Evolutionary conservation across 2,797 vertebrate genomes (phyloP).

Genomic region (Acanthurus lineatus): DNA sequence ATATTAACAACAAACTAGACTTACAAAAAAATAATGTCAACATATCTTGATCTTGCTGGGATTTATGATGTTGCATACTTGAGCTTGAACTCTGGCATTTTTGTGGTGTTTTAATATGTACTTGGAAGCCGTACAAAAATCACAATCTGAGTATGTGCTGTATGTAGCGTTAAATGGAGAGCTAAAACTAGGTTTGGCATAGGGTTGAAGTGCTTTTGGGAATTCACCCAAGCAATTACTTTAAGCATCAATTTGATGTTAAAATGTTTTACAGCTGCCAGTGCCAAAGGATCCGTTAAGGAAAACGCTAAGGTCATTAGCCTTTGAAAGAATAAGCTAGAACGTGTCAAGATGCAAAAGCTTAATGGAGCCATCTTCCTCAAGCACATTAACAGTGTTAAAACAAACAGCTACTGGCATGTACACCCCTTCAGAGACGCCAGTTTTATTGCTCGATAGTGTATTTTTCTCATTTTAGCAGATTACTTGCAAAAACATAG

Average conservation of each 20-base stretch:
- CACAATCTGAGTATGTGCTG: slow-evolving; percentile 40
- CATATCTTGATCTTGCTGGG: slow-evolving; percentile 29
- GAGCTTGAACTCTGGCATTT: slow-evolving; percentile 36
- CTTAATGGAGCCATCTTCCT: slow-evolving; percentile 68
- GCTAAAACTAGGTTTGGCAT: slow-evolving; percentile 50
- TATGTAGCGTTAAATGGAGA: slow-evolving; percentile 68
- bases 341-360: slow-evolving; percentile 65
- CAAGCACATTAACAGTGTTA: slow-evolving; percentile 64
- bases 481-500: slow-evolving; percentile 35
- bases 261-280: slow-evolving; percentile 75
- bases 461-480: slow-evolving; percentile 41
- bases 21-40: slow-evolving; percentile 20
- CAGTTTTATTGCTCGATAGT: slow-evolving; percentile 44
- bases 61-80: slow-evolving; percentile 30
- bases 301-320: slow-evolving; percentile 75
- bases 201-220: slow-evolving; percentile 71
- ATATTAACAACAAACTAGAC: slow-evolving; percentile 8
- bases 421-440: slow-evolving; percentile 33
- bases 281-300: slow-evolving; percentile 67
- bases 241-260: slow-evolving; percentile 73
- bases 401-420: slow-evolving; percentile 71
- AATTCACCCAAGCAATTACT: slow-evolving; percentile 79
- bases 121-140: slow-evolving; percentile 60
- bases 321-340: slow-evolving; percentile 59
- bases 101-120: slow-evolving; percentile 34